Conservation (phyloP, 1,140 invertebrate species). For the Eumeta japonica region DNA sequence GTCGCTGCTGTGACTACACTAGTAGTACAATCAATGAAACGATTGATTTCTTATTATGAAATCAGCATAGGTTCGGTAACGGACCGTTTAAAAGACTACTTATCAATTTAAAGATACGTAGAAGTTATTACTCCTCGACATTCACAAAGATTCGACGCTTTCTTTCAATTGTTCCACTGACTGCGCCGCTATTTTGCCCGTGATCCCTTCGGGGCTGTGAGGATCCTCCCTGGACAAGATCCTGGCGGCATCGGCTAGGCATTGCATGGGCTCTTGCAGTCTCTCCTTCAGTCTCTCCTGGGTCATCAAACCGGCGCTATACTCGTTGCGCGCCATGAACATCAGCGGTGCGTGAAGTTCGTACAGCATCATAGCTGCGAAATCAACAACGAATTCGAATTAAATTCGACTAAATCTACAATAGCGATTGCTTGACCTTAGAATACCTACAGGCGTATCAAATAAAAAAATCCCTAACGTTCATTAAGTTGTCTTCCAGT, state of each 20-base stretch:
- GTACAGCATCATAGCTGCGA: constrained; percentile 70
- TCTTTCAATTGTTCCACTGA: constrained; percentile 63
- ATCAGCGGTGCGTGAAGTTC: constrained; percentile 76
- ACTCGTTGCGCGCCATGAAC: constrained; percentile 66
- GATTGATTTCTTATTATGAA: too few relatives aligned
- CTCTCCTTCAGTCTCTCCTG: constrained; percentile 63
- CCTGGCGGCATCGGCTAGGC: constrained; percentile 60
- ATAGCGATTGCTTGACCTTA: neutral
- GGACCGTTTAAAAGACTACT: too few relatives aligned
- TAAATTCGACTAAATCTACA: too few relatives aligned
- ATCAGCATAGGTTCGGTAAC: too few relatives aligned
- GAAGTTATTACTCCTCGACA: too few relatives aligned
- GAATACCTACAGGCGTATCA: too few relatives aligned
- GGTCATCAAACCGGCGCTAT: constrained; percentile 60
- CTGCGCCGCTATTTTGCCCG: constrained; percentile 62
- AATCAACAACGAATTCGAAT: neutral
- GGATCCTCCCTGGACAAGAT: constrained; percentile 69
- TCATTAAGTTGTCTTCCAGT: too few relatives aligned
- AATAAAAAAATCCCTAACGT: too few relatives aligned
- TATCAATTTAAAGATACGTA: too few relatives aligned
- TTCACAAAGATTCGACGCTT: too few relatives aligned
- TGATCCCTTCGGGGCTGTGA: constrained; percentile 68
- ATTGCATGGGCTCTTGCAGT: constrained; percentile 63
- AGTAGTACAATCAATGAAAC: too few relatives aligned
- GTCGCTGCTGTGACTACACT: too few relatives aligned